Evolutionary conservation across 2,113 vertebrate species (phyloP), one percentile per base, ranked within the genome.

Genomic region (Panthera tigris): DNA sequence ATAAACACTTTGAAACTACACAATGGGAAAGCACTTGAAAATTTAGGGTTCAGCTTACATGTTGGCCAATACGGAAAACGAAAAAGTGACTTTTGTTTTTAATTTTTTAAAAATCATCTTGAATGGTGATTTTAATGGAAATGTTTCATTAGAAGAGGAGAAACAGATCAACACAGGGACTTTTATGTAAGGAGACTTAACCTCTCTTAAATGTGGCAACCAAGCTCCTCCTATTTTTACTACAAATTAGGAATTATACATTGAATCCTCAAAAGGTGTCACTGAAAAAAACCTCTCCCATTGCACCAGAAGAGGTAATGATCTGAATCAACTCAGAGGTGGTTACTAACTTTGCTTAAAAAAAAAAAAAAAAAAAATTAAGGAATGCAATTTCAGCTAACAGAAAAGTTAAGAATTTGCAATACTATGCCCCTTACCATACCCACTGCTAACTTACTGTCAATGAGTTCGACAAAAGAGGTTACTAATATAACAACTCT

Each of bases 1-100:
- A 55, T 68, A 95, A 87, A 82, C 23, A 71, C n/a, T 31, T 39
- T 94, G 55, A 90, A 97, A 71, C 15, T 23, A 94, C 48, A 81
- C 2, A 80, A 19, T 66, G 6, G 6, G 33, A 69, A 87, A 89
- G 69, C 33, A 82, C 3, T 69, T 27, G 14, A 33, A 95, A 87
- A 94, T 78, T 41, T 36, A 95, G 39, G 68, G 23, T 52, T 95
- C 65, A 57, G 27, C 4, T 94, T 89, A 63, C 50, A 94, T 68
- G 39, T 36, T 94, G 41, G n/a, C 19, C 66, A 90, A 90, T 21
- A 21, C 16, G 41, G 52, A n/a, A 71, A 96, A 90, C 2, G 31
- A 89, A 61, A 74, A 89, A 21, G 7, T 29, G 7, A 94, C 3
- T 73, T 82, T 45, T 94, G 48, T 21, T 74, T 85, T 94, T 74